phyloP scores from a whole-genome alignment of 2,113 vertebrate genomes.

The Prunella fulvescens region DNA sequence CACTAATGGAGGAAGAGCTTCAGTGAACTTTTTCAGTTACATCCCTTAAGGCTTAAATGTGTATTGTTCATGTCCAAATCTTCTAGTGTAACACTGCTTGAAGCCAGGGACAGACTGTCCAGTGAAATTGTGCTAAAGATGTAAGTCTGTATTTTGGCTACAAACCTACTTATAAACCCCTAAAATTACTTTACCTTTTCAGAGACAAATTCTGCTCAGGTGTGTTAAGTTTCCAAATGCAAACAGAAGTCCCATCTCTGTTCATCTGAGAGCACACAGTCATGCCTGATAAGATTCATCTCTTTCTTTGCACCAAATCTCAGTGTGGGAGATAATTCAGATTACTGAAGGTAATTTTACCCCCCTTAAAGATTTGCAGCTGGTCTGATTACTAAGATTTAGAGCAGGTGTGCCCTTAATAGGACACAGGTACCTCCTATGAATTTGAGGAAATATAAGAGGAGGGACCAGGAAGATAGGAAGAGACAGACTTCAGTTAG shows the following conservation, averaged over 20 bases:
- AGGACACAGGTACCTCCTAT: too few species aligned
- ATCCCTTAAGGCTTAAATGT: background rate
- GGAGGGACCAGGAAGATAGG: too few species aligned
- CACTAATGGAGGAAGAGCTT: background rate
- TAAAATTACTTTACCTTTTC: background rate
- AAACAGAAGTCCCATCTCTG: background rate
- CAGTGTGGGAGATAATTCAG: too few species aligned
- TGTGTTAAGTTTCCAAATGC: background rate
- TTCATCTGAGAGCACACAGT: background rate
- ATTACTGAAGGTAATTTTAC: too few species aligned
- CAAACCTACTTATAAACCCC: background rate
- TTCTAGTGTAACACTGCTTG: background rate
- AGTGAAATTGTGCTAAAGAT: background rate
- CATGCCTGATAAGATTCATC: background rate
- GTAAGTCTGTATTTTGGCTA: background rate
- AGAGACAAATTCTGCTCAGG: background rate
- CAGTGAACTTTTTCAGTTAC: background rate
- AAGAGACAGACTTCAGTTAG: too few species aligned
- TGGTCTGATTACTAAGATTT: too few species aligned
- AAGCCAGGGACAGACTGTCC: background rate
- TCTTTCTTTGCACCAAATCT: background rate
- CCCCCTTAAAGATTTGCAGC: too few species aligned
- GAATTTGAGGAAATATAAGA: too few species aligned
- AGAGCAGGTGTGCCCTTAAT: too few species aligned
- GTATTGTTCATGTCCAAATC: background rate